Conservation (phyloP, 2,888 invertebrate genomes). For the Altica lythri region DNA sequence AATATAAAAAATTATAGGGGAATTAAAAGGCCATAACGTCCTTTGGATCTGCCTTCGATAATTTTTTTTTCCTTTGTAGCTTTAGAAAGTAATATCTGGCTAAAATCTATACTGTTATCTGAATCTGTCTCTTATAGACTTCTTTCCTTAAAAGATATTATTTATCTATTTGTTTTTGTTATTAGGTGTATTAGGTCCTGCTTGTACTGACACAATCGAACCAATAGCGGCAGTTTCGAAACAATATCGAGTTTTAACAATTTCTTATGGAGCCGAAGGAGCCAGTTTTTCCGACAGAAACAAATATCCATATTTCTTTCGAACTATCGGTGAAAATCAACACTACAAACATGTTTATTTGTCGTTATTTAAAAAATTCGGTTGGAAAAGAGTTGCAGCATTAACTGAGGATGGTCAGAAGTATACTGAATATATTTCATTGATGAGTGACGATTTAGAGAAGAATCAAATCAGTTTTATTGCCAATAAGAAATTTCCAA, state of each 20-base stretch:
- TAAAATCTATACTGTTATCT: too few species aligned
- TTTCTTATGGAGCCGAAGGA: conserved; percentile 81
- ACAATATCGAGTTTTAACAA: conserved; percentile 71
- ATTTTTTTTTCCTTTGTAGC: too few species aligned
- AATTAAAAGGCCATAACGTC: too few species aligned
- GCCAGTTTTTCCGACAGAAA: conserved; percentile 70
- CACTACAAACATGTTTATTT: conserved; percentile 72
- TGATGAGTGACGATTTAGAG: conserved; percentile 69
- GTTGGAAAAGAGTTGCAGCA: conserved; percentile 75
- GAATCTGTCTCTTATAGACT: too few species aligned
- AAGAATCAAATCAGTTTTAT: conserved; percentile 67
- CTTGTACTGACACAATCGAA: conserved; percentile 81
- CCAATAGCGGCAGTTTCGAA: conserved; percentile 77
- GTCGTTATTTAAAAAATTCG: conserved; percentile 62
- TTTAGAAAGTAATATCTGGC: too few species aligned
- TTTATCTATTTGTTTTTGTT: not conserved
- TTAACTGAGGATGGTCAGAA: conserved; percentile 80
- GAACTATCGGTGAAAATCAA: conserved; percentile 78
- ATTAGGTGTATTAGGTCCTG: conserved; percentile 71
- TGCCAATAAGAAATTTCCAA: conserved; percentile 71
- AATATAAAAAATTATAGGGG: too few species aligned
- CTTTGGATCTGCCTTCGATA: too few species aligned
- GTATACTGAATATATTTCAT: conserved; percentile 76
- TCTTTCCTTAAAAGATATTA: too few species aligned
- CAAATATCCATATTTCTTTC: conserved; percentile 77